Conservation (phyloP, 2,888 invertebrate species). For the Platycnemis pennipes region DNA sequence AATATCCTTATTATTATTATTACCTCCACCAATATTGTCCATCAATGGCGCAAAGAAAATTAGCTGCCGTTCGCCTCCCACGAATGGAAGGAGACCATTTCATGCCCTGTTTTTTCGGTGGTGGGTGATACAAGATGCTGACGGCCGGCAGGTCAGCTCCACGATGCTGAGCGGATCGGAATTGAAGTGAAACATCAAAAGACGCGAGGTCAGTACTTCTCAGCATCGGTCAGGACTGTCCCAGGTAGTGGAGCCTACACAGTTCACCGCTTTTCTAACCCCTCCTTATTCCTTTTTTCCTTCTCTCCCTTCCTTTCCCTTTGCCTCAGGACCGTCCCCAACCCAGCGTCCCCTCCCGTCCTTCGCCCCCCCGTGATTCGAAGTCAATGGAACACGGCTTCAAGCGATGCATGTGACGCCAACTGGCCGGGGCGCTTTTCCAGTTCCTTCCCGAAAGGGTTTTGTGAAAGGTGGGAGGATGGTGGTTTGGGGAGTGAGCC, state of each 20-base stretch:
- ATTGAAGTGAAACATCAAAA: no score
- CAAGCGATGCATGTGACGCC: conserved; percentile 54
- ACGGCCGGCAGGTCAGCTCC: no score
- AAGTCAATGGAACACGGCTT: conserved; percentile 38
- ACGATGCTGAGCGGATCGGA: no score
- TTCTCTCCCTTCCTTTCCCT: neutral
- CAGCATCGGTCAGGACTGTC: neutral
- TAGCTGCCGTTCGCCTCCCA: no score
- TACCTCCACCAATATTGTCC: no score
- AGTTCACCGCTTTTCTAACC: neutral
- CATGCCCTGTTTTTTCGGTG: no score
- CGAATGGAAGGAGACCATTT: no score
- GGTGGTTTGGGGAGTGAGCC: no score
- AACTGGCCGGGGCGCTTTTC: neutral
- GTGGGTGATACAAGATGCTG: no score
- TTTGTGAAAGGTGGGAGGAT: neutral
- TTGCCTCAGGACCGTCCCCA: neutral
- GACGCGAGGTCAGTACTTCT: neutral
- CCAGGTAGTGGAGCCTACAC: conserved; percentile 33
- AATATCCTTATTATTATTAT: no score
- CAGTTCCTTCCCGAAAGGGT: neutral
- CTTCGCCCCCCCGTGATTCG: conserved; percentile 17
- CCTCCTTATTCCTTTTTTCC: neutral
- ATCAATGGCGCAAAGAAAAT: no score
- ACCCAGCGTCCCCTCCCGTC: neutral